A percentile compares a stretch with the other conserved stretches of the same genome.
Conservation (phyloP, 2,888 invertebrate species). For the Napeogenes sylphis region DNA sequence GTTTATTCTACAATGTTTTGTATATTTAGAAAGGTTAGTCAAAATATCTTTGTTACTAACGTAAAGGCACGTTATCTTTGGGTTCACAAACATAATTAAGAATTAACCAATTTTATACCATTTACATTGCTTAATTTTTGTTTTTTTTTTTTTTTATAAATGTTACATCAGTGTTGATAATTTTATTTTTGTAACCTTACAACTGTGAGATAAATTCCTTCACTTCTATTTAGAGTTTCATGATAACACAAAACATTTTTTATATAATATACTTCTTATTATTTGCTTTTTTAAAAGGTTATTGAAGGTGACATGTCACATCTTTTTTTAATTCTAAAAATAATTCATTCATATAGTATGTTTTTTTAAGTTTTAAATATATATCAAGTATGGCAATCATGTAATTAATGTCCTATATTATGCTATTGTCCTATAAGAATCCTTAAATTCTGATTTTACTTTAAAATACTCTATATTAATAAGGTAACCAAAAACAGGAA, state of each 20-base stretch:
- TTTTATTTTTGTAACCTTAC: conserved; percentile 48
- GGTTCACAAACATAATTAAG: too few relatives aligned
- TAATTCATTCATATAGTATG: too few relatives aligned
- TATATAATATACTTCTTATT: conserved; percentile 13
- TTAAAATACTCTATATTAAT: too few relatives aligned
- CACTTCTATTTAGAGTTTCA: background rate
- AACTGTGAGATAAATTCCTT: conserved; percentile 12
- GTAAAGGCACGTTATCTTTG: conserved; percentile 18
- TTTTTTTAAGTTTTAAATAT: too few relatives aligned
- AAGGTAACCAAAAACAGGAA: too few relatives aligned
- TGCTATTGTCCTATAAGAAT: too few relatives aligned
- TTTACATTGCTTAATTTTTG: background rate
- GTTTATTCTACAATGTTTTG: conserved; percentile 57
- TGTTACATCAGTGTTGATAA: conserved; percentile 41
- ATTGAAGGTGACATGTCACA: background rate
- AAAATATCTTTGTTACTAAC: conserved; percentile 28
- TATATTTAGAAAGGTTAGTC: conserved; percentile 64
- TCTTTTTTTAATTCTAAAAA: too few relatives aligned
- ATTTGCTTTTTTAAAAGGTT: background rate
- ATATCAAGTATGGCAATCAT: too few relatives aligned
- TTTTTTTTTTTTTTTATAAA: conserved; percentile 5
- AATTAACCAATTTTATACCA: conserved; percentile 9
- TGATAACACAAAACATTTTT: conserved; percentile 9
- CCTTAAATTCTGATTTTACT: too few relatives aligned
- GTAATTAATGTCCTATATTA: too few relatives aligned